A percentile compares a stretch with the other conserved stretches of the same genome.
Evolutionary conservation across 2,888 invertebrate genomes (phyloP).

Genomic region (Lepidochitona cinerea): DNA sequence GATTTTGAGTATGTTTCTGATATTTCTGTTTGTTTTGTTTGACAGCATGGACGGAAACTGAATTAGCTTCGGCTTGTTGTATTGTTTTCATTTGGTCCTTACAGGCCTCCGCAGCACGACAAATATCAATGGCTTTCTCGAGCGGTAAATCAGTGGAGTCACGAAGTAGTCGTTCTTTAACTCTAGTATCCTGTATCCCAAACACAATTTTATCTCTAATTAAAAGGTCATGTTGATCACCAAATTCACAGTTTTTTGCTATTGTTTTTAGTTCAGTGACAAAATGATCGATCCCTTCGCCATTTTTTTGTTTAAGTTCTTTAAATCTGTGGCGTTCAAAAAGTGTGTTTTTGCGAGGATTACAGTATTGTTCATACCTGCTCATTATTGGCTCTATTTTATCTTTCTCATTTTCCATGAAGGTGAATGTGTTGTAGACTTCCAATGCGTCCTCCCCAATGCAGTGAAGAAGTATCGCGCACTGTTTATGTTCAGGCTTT

Average conservation of each 20-base stretch:
- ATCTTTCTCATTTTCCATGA: not conserved
- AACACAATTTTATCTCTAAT: constrained; percentile 20
- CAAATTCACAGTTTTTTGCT: constrained; percentile 22
- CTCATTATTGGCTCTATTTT: too few species aligned
- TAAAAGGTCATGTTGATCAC: constrained; percentile 16
- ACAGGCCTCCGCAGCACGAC: constrained; percentile 22
- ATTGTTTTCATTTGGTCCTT: constrained; percentile 14
- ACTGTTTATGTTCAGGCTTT: constrained; percentile 2
- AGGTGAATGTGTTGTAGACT: constrained; percentile 21
- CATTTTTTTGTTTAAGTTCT: constrained; percentile 11
- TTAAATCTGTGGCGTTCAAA: constrained; percentile 23
- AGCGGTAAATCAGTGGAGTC: constrained; percentile 13
- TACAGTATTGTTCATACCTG: too few species aligned
- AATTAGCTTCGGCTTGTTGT: not conserved
- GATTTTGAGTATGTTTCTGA: not conserved
- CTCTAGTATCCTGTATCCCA: constrained; percentile 4
- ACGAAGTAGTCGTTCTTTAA: constrained; percentile 18
- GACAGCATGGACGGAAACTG: not conserved
- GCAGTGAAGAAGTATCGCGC: constrained; percentile 16
- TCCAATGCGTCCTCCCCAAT: constrained; percentile 19
- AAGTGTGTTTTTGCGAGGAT: constrained; percentile 21
- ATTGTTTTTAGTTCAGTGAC: constrained; percentile 19
- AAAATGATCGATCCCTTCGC: constrained; percentile 21
- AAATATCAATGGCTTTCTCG: constrained; percentile 19
- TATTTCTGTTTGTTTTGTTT: not conserved